phyloP scores from a whole-genome alignment of 2,797 vertebrate genomes.

The Salmo trutta region DNA sequence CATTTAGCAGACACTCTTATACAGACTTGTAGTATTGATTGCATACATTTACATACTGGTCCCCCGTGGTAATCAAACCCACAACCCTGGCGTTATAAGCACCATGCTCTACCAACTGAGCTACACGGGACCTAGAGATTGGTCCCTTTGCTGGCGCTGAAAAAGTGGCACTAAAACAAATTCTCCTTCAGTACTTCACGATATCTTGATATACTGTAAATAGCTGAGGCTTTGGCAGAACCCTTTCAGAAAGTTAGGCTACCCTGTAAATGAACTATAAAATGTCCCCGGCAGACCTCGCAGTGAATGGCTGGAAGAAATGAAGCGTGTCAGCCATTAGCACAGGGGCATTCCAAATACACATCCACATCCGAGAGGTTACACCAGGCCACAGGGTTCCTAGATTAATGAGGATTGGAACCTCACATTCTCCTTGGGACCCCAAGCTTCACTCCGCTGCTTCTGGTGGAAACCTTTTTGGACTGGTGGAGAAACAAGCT shows the following conservation, averaged over 20 bases:
- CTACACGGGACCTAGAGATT: no score
- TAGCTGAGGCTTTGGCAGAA: constrained; percentile 13
- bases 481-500: constrained; percentile 8
- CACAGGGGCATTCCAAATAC: constrained; percentile 7
- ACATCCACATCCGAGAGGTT: constrained; percentile 32
- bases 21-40: no score
- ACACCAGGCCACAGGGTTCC: constrained; percentile 29
- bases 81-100: no score
- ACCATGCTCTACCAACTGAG: no score
- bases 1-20: no score
- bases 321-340: constrained; percentile 10
- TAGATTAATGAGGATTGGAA: constrained; percentile 15
- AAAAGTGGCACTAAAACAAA: no score
- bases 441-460: constrained; percentile 3
- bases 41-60: no score
- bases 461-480: constrained; percentile 6
- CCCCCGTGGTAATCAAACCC: no score
- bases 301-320: constrained; percentile 32
- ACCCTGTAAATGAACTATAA: constrained; percentile 8
- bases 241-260: constrained; percentile 2
- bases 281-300: constrained; percentile 15
- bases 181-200: no score
- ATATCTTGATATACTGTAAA: constrained; percentile 14
- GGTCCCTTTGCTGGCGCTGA: no score
- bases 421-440: constrained; percentile 26